Conservation (phyloP, 2,797 vertebrate species). For the Rhyacichthys aspro region DNA sequence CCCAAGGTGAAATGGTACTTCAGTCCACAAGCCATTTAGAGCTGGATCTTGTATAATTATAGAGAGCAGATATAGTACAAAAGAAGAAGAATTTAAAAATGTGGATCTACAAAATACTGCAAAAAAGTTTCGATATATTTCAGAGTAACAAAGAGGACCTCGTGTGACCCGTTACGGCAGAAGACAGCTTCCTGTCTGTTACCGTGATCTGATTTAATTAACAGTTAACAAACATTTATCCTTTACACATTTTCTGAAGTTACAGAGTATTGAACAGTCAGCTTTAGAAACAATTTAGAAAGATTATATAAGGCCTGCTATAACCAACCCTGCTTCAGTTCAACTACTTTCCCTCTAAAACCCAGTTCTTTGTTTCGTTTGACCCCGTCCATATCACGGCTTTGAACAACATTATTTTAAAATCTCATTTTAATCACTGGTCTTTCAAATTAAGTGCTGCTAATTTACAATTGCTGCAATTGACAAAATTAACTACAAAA, state of each 20-base stretch:
- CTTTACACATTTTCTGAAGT: constrained; percentile 71
- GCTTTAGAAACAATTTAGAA: constrained; percentile 82
- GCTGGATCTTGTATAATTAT: constrained; percentile 63
- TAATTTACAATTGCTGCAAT: constrained; percentile 6
- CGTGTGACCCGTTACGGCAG: constrained; percentile 71
- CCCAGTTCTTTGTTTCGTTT: constrained; percentile 55
- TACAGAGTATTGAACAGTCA: constrained; percentile 86
- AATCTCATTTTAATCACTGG: constrained; percentile 4
- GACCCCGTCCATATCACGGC: constrained; percentile 56
- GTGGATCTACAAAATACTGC: constrained; percentile 81
- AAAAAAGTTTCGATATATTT: constrained; percentile 78
- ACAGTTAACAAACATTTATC: constrained; percentile 56
- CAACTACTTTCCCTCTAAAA: constrained; percentile 50
- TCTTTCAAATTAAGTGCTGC: constrained; percentile 13
- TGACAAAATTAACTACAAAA: too few relatives aligned
- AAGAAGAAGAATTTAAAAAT: constrained; percentile 72
- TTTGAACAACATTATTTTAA: constrained; percentile 1
- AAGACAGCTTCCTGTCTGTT: constrained; percentile 66
- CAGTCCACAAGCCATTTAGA: constrained; percentile 61
- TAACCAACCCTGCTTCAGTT: constrained; percentile 74
- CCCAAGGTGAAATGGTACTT: constrained; percentile 69
- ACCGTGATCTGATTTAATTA: constrained; percentile 71
- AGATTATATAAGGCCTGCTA: constrained; percentile 83
- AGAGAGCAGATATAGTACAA: constrained; percentile 74
- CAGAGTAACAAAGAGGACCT: constrained; percentile 82